Evolutionary conservation across 2,113 vertebrate genomes (phyloP), one percentile per base, ranked within the genome.

Genomic region (Azemiops feae): DNA sequence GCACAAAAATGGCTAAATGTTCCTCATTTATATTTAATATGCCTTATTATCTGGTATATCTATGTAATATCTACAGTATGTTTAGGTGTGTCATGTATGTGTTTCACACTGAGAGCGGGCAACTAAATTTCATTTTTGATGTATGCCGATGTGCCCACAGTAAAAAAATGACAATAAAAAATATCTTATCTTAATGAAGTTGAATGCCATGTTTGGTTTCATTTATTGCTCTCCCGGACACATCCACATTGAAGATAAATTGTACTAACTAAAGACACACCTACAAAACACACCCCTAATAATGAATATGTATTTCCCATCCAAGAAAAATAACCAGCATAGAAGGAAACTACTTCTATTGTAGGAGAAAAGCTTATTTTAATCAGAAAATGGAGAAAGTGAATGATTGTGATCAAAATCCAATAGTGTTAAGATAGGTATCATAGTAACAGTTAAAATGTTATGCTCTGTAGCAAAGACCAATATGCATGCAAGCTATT

Each of bases 391-490:
- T 1, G 0, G 0, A 0, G 0, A n/a, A 93, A 64, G 91, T 39
- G 6, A 25, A 3, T 6, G 0, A 23, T 58, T 1, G 6, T 0
- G 39, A 69, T 87, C 55, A 8, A 0, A 20, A 54, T 81, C 52
- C 0, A 0, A 0, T 0, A n/a, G 0, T 1, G 89, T 16, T 2
- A 18, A n/a, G 14, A n/a, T 1, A 58, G 11, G 4, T 6, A 54
- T 58, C 54, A 89, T 5, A 7, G 7, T 30, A 81, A 53, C 2
- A 58, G 11, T 58, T 58, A 91, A n/a, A 57, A 57, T 86, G 5
- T 87, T 91, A 74, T 81, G 34, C 43, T 91, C 12, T 58, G 30
- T 87, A 23, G 16, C 30, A 60, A 60, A 14, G 39, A 30, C 16
- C 50, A 43, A n/a, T 39, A 88, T 9, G 14, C 18, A 34, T 91